These are phyloP conservation scores for Alethe castanea DNA, from an alignment of 2,113 vertebrate genomes.

Conservation along the genomic window DNA sequence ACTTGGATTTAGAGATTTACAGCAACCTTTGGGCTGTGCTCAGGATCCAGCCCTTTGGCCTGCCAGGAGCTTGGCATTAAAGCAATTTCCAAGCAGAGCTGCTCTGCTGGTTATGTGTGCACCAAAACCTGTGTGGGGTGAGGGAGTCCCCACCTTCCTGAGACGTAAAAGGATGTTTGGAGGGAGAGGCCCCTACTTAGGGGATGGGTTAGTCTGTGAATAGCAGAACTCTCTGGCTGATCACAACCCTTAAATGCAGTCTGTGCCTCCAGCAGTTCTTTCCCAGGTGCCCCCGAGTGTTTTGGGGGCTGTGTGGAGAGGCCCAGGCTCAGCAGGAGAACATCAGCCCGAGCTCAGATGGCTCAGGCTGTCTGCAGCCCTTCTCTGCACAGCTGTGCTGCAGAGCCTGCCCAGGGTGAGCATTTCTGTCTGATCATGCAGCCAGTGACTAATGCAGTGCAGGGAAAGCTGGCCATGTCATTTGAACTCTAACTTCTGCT, in stretches of 20 bases:
- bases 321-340: not conserved
- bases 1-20: not conserved
- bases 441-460: not conserved
- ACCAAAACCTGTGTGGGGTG: not conserved
- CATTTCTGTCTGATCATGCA: not conserved
- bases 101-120: not conserved
- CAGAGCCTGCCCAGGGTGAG: not conserved
- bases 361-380: not conserved
- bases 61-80: not conserved
- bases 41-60: not conserved
- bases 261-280: not conserved
- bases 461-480: not conserved
- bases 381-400: not conserved
- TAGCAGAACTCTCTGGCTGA: not conserved
- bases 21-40: not conserved
- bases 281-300: not conserved
- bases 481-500: not conserved
- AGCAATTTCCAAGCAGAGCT: not conserved
- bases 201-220: not conserved
- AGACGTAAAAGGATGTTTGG: not conserved
- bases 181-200: not conserved
- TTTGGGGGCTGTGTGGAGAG: not conserved
- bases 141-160: not conserved
- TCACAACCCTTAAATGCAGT: not conserved
- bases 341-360: rapidly evolving